phyloP scores from a whole-genome alignment of 2,888 invertebrate genomes.

The Hemistola chrysoprasaria region DNA sequence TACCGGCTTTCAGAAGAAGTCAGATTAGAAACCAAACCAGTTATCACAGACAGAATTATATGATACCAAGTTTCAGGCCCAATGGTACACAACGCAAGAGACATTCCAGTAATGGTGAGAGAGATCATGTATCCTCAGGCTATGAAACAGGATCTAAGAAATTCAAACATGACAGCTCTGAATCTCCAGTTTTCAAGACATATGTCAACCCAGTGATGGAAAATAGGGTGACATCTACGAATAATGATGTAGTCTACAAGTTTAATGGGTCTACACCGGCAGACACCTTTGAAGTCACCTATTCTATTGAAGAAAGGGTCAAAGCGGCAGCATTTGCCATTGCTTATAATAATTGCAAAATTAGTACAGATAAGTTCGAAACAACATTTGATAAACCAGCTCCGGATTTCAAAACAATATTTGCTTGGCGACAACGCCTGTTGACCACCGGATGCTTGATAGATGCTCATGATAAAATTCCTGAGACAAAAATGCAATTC shows the following conservation, averaged over 20 bases:
- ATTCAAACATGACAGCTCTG: constrained; percentile 44
- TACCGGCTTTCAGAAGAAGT: constrained; percentile 51
- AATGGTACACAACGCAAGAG: constrained; percentile 57
- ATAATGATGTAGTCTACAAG: constrained; percentile 62
- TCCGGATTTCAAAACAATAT: constrained; percentile 75
- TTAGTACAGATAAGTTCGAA: constrained; percentile 69
- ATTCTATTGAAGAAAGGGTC: constrained; percentile 67
- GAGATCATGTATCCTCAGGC: constrained; percentile 59
- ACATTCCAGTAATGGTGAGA: constrained; percentile 56
- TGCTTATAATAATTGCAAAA: constrained; percentile 69
- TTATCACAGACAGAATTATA: constrained; percentile 43
- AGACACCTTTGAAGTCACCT: constrained; percentile 61
- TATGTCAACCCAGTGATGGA: constrained; percentile 67
- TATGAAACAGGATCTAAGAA: constrained; percentile 64
- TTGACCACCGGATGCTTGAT: constrained; percentile 66
- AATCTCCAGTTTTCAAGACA: constrained; percentile 42
- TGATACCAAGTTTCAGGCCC: constrained; percentile 41
- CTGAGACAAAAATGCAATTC: constrained; percentile 18
- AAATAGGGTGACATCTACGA: constrained; percentile 71
- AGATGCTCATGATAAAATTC: constrained; percentile 51
- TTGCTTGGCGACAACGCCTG: constrained; percentile 68
- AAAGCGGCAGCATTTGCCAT: constrained; percentile 70
- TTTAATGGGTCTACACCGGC: constrained; percentile 57
- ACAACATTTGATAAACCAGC: constrained; percentile 66
- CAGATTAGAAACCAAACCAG: constrained; percentile 45